phyloP scores from a whole-genome alignment of 1,140 invertebrate species.

The Drosophila bipectinata region DNA sequence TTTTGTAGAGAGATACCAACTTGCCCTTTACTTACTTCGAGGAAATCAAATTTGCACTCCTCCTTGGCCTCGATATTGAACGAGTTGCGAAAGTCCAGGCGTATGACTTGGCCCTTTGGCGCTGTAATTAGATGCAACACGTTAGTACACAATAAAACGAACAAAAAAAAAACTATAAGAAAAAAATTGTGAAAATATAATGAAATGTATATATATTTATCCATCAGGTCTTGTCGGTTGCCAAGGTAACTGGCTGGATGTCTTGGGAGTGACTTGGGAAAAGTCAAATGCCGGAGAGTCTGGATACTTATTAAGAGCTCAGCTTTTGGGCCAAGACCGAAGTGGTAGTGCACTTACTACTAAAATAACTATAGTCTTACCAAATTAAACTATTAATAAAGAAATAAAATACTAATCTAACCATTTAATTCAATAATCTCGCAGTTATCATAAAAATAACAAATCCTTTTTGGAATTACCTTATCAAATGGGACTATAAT shows the following conservation, averaged over 20 bases:
- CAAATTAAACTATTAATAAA: no score
- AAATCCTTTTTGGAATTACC: background rate
- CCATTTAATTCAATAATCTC: background rate
- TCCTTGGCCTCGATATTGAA: slow-evolving; percentile 91
- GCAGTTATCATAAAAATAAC: background rate
- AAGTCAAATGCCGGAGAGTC: no score
- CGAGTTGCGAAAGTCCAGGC: slow-evolving; percentile 92
- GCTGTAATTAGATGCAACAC: slow-evolving; percentile 86
- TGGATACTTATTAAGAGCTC: no score
- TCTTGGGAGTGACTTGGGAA: no score
- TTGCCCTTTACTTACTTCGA: slow-evolving; percentile 87
- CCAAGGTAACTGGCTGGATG: no score
- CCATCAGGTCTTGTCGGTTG: no score
- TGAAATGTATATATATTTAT: background rate
- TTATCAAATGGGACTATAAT: slow-evolving; percentile 4
- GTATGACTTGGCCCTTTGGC: slow-evolving; percentile 89
- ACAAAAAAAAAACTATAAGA: background rate
- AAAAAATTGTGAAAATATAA: no score
- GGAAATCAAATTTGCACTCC: slow-evolving; percentile 92
- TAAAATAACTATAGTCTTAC: no score
- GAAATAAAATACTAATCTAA: no score
- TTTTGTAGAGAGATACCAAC: slow-evolving; percentile 21
- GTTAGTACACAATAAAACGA: slow-evolving; percentile 25
- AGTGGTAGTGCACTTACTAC: no score
- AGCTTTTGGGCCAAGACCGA: no score